These are phyloP conservation scores for Heliornis fulica DNA, from an alignment of 2,113 vertebrate genomes.

Conservation along the genomic window DNA sequence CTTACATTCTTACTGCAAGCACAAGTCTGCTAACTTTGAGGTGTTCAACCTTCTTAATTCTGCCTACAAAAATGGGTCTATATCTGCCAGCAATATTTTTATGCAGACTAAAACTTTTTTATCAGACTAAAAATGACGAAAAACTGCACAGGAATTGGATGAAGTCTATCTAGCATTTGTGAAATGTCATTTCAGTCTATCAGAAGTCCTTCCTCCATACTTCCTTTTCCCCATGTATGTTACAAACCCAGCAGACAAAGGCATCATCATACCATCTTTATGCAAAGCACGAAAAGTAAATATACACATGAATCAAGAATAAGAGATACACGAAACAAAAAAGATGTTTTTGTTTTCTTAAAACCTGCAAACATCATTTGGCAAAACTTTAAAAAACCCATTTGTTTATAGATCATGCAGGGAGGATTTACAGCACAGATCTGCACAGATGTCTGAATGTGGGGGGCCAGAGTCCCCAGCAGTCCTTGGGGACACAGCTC, in stretches of 20 bases:
- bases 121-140: background rate
- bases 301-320: background rate
- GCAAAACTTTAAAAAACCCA: background rate
- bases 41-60: background rate
- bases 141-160: background rate
- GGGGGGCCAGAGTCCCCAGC: background rate
- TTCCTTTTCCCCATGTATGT: background rate
- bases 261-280: background rate
- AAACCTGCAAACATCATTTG: background rate
- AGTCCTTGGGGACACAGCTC: background rate
- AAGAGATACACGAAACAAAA: background rate
- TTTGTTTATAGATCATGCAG: background rate
- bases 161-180: background rate
- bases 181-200: background rate
- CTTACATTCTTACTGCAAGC: background rate
- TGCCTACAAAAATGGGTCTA: background rate
- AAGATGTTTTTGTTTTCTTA: background rate
- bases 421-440: background rate
- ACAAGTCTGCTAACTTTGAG: background rate
- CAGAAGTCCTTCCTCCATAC: background rate
- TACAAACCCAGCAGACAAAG: background rate
- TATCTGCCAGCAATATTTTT: background rate
- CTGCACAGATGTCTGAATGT: background rate
- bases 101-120: background rate
- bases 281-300: background rate